Conservation (phyloP, 2,113 vertebrate genomes). For the Eonycteris spelaea region DNA sequence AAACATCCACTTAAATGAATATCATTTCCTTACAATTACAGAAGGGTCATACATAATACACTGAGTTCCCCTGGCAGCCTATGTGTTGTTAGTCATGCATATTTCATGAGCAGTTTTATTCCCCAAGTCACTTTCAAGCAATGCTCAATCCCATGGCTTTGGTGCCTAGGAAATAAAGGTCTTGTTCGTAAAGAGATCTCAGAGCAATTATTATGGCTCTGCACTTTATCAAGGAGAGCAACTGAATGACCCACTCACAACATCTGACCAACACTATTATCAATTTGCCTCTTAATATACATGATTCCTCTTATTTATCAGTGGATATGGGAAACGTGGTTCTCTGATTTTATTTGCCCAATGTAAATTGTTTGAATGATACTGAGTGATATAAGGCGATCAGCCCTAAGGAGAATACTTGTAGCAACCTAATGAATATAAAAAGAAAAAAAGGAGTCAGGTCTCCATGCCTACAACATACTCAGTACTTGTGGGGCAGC, state of each 20-base stretch:
- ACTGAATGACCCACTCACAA: conserved; percentile 63
- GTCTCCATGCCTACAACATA: not conserved
- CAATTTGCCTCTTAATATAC: conserved; percentile 69
- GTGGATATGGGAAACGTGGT: not conserved
- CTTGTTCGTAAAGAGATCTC: conserved; percentile 77
- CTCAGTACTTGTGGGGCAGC: conserved; percentile 34
- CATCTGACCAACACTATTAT: conserved; percentile 54
- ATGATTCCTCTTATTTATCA: conserved; percentile 67
- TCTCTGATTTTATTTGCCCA: conserved; percentile 28
- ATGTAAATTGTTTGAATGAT: conserved; percentile 44
- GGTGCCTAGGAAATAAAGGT: conserved; percentile 80
- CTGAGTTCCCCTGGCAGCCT: conserved; percentile 80
- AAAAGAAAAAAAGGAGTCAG: not conserved
- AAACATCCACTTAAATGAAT: conserved; percentile 86
- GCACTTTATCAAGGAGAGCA: conserved; percentile 73
- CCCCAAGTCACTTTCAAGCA: conserved; percentile 79
- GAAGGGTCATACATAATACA: conserved; percentile 85
- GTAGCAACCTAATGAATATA: conserved; percentile 37
- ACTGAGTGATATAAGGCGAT: not conserved
- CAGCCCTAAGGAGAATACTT: conserved; percentile 40
- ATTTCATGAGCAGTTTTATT: conserved; percentile 86
- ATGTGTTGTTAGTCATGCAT: conserved; percentile 82
- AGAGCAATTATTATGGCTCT: conserved; percentile 69
- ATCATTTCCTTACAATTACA: conserved; percentile 85
- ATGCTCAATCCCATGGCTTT: conserved; percentile 75